Percentiles rank a stretch among this genome's conserved stretches.
phyloP scores from a whole-genome alignment of 2,888 invertebrate genomes.

The Cheiracanthium punctorium region DNA sequence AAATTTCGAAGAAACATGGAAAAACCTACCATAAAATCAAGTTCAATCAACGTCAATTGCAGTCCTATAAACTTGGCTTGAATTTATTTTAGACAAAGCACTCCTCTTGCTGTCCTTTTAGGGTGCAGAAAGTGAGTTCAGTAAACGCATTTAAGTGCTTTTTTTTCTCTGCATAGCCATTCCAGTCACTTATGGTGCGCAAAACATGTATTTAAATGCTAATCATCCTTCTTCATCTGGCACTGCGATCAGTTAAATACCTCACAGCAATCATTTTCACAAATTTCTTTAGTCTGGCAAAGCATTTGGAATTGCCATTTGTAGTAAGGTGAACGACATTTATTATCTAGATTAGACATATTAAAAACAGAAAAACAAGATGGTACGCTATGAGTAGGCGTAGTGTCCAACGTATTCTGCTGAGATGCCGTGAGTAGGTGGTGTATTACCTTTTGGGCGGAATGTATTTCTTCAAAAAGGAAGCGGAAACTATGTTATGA shows the following conservation, averaged over 20 bases:
- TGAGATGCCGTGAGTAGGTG: neutral
- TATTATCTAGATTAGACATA: neutral
- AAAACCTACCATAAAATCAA: too few relatives aligned
- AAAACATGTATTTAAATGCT: neutral
- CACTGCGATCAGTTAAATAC: neutral
- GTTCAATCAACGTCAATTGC: too few relatives aligned
- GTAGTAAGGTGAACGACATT: slow-evolving; percentile 1
- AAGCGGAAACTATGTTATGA: slow-evolving; percentile 10
- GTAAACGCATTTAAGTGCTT: neutral
- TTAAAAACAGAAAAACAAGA: neutral
- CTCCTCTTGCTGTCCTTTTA: neutral
- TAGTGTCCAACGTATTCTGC: neutral
- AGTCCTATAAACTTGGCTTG: too few relatives aligned
- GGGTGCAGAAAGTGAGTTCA: neutral
- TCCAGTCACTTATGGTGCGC: neutral
- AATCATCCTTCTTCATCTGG: neutral
- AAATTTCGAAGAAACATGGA: too few relatives aligned
- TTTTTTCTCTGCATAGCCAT: neutral
- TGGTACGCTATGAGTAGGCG: neutral
- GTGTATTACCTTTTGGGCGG: neutral
- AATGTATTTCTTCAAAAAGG: neutral
- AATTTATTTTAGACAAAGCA: too few relatives aligned
- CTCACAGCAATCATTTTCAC: neutral
- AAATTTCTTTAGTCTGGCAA: neutral
- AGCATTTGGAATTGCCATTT: neutral